A percentile compares a stretch with the other conserved stretches of the same genome.
These are phyloP conservation scores for Scelioninae gen. 1 DNA, from an alignment of 2,888 invertebrate species.

Conservation along the genomic window DNA sequence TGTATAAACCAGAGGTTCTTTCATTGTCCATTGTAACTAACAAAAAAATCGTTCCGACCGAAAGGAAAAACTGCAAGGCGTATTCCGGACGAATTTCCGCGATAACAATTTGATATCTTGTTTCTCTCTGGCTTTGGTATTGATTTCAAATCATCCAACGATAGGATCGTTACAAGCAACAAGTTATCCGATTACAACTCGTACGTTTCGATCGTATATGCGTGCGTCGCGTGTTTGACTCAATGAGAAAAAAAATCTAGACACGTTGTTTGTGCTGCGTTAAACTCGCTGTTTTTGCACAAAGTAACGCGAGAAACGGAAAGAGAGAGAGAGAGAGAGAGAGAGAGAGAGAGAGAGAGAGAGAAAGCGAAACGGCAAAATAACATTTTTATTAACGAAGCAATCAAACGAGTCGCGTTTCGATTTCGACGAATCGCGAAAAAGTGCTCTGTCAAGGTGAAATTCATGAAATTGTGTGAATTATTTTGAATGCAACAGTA, in stretches of 20 bases:
- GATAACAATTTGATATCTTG: conserved; percentile 61
- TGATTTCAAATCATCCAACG: conserved; percentile 66
- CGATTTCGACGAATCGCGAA: neutral
- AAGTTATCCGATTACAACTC: conserved; percentile 73
- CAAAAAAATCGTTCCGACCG: neutral
- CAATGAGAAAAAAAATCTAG: conserved; percentile 2
- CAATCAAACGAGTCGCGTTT: neutral
- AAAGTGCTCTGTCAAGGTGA: neutral
- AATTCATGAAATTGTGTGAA: neutral
- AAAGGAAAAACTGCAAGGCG: conserved; percentile 15
- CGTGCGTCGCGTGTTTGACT: conserved; percentile 36
- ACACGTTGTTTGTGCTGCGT: conserved; percentile 5
- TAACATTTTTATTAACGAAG: conserved; percentile 24
- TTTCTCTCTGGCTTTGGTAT: conserved; percentile 61
- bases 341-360: conserved; percentile 21
- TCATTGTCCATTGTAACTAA: neutral
- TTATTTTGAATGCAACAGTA: neutral
- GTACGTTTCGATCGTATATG: conserved; percentile 39
- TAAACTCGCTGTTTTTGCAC: conserved; percentile 22
- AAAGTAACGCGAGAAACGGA: conserved; percentile 33
- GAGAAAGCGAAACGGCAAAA: conserved; percentile 5
- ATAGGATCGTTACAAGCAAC: conserved; percentile 71
- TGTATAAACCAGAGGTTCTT: neutral
- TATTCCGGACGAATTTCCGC: conserved; percentile 33
- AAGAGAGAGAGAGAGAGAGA: conserved; percentile 1